Evolutionary conservation across 2,113 vertebrate species (phyloP), one percentile per base, ranked within the genome.

Genomic region (Micromys minutus): DNA sequence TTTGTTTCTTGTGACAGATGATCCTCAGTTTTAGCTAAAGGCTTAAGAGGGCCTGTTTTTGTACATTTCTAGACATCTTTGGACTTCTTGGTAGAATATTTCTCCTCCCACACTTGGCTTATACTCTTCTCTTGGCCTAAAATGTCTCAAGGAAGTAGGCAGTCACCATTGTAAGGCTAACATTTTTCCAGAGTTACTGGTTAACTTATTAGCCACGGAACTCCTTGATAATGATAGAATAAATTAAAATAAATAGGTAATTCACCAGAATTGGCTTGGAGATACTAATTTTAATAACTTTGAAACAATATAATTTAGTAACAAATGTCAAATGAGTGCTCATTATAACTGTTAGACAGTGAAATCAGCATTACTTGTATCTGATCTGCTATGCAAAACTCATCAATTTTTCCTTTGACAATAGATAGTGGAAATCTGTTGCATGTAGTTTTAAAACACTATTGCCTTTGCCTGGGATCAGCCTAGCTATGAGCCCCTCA

Each of bases 301-400:
- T 63, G 55, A 85, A 97, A 85, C 57, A 95, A 94, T 4, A 59
- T 57, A 75, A 92, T 94, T 96, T 93, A 76, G 42, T 90, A 96
- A 52, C 63, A 89, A 87, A 94, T 61, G 22, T 87, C 95, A 90
- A 87, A 76, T 50, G 92, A 91, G 87, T 29, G 87, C 59, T 74
- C 76, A 87, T 34, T 72, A 21, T 76, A 93, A 94, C 15, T 55
- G 61, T 57, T 91, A 93, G 61, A 65, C 69, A 87, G 8, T 74
- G 75, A 87, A 95, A 87, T 91, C 65, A 55, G 5, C 45, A 94
- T 93, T 84, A 87, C 61, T 80, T 89, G 7, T 91, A 87, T 85
- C 89, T 91, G 65, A 91, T 65, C 45, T 61, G 71, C 89, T 94
- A 77, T 77, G 91, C 5, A 92, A 97, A 93, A 24, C 84, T 91